Percentiles rank a stretch among this genome's conserved stretches.
These are phyloP conservation scores for Acleris holmiana DNA, from an alignment of 2,888 invertebrate genomes.

Conservation along the genomic window DNA sequence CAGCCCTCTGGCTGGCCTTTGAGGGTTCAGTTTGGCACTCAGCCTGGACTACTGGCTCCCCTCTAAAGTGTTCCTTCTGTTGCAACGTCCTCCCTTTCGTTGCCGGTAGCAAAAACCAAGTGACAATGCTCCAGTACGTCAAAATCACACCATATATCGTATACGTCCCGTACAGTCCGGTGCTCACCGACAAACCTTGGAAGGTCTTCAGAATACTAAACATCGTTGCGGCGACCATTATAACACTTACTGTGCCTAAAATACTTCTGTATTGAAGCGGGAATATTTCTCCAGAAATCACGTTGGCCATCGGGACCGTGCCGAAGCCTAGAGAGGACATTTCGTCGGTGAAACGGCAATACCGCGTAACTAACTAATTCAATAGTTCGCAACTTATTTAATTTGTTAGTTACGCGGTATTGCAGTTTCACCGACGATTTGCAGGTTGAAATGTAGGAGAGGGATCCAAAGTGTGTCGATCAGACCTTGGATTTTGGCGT, in stretches of 20 bases:
- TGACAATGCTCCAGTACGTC: slow-evolving; percentile 69
- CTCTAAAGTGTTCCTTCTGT: slow-evolving; percentile 72
- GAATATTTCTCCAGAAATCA: slow-evolving; percentile 85
- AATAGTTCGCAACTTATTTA: no score
- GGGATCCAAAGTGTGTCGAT: slow-evolving; percentile 46
- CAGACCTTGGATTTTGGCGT: slow-evolving; percentile 40
- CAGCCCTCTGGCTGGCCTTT: no score
- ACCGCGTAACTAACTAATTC: no score
- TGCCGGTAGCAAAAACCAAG: slow-evolving; percentile 79
- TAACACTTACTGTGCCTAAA: slow-evolving; percentile 80
- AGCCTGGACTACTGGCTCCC: background rate
- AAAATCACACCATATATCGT: slow-evolving; percentile 74
- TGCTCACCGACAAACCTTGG: slow-evolving; percentile 64
- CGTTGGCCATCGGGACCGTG: slow-evolving; percentile 83
- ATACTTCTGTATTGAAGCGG: slow-evolving; percentile 77
- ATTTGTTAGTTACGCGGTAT: no score
- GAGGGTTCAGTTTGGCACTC: no score
- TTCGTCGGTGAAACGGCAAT: no score
- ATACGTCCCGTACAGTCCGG: slow-evolving; percentile 77
- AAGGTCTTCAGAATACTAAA: slow-evolving; percentile 82
- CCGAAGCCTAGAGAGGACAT: slow-evolving; percentile 74
- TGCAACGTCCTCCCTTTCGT: slow-evolving; percentile 82
- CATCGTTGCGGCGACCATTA: slow-evolving; percentile 77
- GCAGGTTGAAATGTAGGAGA: slow-evolving; percentile 63
- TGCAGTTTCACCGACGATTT: no score